These are phyloP conservation scores for Coleophora deauratella DNA, from an alignment of 2,888 invertebrate species.

Conservation along the genomic window DNA sequence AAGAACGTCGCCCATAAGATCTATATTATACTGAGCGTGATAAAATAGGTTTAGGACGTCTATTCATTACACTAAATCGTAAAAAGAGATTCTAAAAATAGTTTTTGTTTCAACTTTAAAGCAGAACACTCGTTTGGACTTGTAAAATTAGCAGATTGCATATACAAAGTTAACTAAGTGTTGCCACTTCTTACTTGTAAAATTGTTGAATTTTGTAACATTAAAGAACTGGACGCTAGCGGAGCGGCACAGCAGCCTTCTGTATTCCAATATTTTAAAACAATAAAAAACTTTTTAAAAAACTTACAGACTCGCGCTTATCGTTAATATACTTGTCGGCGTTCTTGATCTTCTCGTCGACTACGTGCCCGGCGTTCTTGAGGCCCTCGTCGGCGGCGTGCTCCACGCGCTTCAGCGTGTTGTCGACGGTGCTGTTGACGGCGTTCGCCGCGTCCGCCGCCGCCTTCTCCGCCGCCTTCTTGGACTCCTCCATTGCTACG, in stretches of 20 bases:
- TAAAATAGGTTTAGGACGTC: no score
- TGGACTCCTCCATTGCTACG: conserved; percentile 61
- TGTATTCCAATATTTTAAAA: background rate
- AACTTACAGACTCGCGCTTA: conserved; percentile 65
- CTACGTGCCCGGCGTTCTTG: conserved; percentile 70
- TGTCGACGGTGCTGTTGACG: conserved; percentile 55
- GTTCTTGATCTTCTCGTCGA: conserved; percentile 77
- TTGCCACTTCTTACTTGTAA: background rate
- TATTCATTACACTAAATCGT: no score
- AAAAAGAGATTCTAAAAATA: no score
- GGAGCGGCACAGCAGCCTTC: background rate
- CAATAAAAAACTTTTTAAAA: background rate
- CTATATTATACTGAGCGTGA: no score
- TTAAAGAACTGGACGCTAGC: background rate
- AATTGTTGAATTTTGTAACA: no score
- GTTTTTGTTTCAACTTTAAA: no score
- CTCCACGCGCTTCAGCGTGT: conserved; percentile 56
- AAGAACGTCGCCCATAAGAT: no score
- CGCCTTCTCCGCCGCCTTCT: conserved; percentile 67
- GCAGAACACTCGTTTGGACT: no score
- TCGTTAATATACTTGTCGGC: conserved; percentile 76
- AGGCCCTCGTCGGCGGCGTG: conserved; percentile 69
- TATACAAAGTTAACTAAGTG: no score
- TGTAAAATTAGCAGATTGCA: no score
- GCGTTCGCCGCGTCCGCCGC: conserved; percentile 63